A percentile compares a stretch with the other conserved stretches of the same genome.
These are phyloP conservation scores for Drosophila neocordata DNA, from an alignment of 1,140 invertebrate species.

Conservation along the genomic window DNA sequence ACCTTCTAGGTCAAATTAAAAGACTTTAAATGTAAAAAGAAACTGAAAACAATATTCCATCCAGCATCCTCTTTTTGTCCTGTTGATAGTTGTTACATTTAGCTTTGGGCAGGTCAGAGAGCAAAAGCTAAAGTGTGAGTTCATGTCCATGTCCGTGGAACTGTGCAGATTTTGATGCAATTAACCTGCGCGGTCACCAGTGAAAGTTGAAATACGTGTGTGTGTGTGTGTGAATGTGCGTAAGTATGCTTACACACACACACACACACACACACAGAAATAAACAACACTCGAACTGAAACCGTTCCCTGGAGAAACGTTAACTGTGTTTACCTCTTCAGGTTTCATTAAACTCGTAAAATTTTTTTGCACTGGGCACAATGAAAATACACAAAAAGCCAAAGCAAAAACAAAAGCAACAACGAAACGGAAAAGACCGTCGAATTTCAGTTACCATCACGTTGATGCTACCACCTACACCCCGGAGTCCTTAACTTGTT, in stretches of 20 bases:
- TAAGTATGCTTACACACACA: not conserved
- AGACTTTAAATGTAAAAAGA: not conserved
- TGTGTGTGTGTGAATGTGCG: slow-evolving; percentile 13
- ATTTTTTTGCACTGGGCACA: slow-evolving; percentile 30
- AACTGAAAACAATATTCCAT: not conserved
- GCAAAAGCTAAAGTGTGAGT: slow-evolving; percentile 24
- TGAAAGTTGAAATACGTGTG: slow-evolving; percentile 13
- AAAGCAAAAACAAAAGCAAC: slow-evolving; percentile 8
- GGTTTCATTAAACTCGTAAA: slow-evolving; percentile 61
- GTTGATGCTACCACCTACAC: slow-evolving; percentile 34
- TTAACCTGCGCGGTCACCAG: slow-evolving; percentile 55
- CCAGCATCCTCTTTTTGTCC: slow-evolving; percentile 3
- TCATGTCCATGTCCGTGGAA: not conserved
- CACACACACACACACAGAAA: not conserved
- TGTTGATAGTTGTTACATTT: slow-evolving; percentile 25
- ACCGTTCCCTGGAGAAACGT: slow-evolving; percentile 36
- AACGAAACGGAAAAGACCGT: not conserved
- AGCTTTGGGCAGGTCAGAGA: slow-evolving; percentile 38
- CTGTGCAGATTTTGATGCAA: slow-evolving; percentile 57
- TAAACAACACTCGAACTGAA: slow-evolving; percentile 5
- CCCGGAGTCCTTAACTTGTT: slow-evolving; percentile 60
- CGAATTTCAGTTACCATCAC: slow-evolving; percentile 47
- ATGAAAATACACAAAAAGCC: slow-evolving; percentile 22
- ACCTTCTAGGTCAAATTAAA: not conserved
- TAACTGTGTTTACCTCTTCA: slow-evolving; percentile 60